Base-by-base conservation (phyloP, 2,888 invertebrate species). In the Cosmia trapezina region DNA sequence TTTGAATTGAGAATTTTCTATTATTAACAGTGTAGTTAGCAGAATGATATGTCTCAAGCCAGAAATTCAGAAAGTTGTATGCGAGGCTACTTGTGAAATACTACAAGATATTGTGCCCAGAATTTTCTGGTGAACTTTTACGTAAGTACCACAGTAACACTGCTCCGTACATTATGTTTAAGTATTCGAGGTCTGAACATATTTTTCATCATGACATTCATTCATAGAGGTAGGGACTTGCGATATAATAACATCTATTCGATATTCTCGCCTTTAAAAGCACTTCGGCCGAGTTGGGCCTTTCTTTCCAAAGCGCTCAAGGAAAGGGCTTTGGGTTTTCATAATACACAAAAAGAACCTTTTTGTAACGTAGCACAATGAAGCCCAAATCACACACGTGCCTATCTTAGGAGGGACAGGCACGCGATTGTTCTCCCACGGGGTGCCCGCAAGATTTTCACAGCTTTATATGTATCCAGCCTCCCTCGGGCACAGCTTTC, bases 361-460 rank as follows among this genome's bases (percentile, higher is more conserved):
- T 87, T 89, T 88, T 88, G 86, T 88, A 87, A 83, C 76, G 81
- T 81, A 86, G 84, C 76, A 89, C 89, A 91, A 91, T 90, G 87
- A 88, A 86, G 87, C 84, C 83, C 85, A 88, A 90, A 90, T 90
- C 90, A 90, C 88, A 90, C 85, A 85, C 84, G 86, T 84, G 87
- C 82, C 86, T 83, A 88, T 89, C 87, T 88, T 81, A 85, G 83
- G 83, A 86, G 85, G 88, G 89, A 88, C 85, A 83, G 89, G 78
- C 83, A 83, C 83, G 78, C 87, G 86, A 88, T 87, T 89, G 88
- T 89, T 85, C 87, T 89, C 88, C 89, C 89, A 74, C 78, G 88
- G 87, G 89, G 78, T 83, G 73, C 77, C 83, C 84, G 78, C 82
- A 86, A 89, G 87, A 89, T 89, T 89, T 89, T 88, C 87, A 83